Base-by-base conservation (phyloP, 2,113 vertebrate species). In the Nymphicus hollandicus region DNA sequence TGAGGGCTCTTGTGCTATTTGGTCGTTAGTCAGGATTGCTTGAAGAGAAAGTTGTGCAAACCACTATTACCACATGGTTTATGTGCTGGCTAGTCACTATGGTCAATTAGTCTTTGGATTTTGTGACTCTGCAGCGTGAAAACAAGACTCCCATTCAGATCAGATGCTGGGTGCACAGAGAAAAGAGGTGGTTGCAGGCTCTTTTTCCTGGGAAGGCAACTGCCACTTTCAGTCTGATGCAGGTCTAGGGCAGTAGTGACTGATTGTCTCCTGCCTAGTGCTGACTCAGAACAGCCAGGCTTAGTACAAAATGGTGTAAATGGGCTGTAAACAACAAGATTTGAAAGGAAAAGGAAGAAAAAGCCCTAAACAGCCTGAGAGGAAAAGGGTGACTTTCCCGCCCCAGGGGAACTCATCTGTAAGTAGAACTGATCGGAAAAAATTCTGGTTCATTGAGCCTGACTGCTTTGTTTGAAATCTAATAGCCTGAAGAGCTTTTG, bases 391-490 rank as follows among this genome's bases (percentile, higher is more conserved):
- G 80, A 78, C 77, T 96, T 79, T 90, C 80, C 61, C 0, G 13
- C 90, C 77, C 91, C 56, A 84, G 80, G 72, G 73, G 56, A 96
- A n/a, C 49, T 91, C 90, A 79, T 88, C 86, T 95, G 28, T 91
- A 92, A 94, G 87, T 63, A 92, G 56, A 92, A 91, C 55, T 56
- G 81, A 93, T 88, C 3, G 6, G 81, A 76, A 95, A 61, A 91
- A 91, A 87, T 3, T 81, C 58, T 76, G 47, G 8, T 93, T 94
- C 87, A 65, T 65, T 82, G 63, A 88, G 44, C 49, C 46, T 68
- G 47, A 73, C 81, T 69, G 44, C 84, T 97, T 87, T 87, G 58
- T 65, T 74, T 72, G 87, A 88, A 87, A 66, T 68, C 13, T 63
- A 78, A 68, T 56, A 81, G 83, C 81, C 56, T 80, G 70, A 65